These are phyloP conservation scores for Brachyptera putata DNA, from an alignment of 2,888 invertebrate genomes.

Conservation along the genomic window DNA sequence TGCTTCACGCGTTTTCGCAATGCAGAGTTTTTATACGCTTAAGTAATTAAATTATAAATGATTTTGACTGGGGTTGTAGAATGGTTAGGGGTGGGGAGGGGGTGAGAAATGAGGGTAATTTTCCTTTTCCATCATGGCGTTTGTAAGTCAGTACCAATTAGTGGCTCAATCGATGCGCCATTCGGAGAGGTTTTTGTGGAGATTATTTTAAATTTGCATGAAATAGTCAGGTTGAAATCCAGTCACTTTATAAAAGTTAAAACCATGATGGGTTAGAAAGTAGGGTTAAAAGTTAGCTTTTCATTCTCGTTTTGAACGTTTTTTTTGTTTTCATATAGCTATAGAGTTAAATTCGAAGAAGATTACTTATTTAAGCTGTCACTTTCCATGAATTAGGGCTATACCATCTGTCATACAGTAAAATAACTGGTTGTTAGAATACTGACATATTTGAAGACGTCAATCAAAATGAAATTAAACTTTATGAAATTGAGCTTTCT, in stretches of 20 bases:
- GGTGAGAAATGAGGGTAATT: constrained; percentile 22
- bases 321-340: neutral
- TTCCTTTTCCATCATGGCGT: constrained; percentile 28
- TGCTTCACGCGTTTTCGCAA: constrained; percentile 5
- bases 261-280: neutral
- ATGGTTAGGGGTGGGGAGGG: constrained; percentile 22
- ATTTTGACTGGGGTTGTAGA: constrained; percentile 19
- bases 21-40: constrained; percentile 11
- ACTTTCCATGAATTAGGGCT: neutral
- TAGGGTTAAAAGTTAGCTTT: neutral
- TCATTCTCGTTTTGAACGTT: neutral
- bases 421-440: neutral
- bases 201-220: constrained; percentile 21
- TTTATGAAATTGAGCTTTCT: too few relatives aligned
- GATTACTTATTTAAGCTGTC: constrained; percentile 7
- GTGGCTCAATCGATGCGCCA: constrained; percentile 25
- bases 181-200: constrained; percentile 21
- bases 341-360: constrained; percentile 10
- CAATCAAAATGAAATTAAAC: constrained; percentile 1
- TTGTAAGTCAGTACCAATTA: constrained; percentile 26
- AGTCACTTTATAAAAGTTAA: constrained; percentile 16
- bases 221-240: constrained; percentile 17
- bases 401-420: neutral
- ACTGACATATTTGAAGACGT: neutral
- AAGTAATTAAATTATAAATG: constrained; percentile 20